phyloP scores from a whole-genome alignment of 2,888 invertebrate genomes.

The Orthosia gothica region DNA sequence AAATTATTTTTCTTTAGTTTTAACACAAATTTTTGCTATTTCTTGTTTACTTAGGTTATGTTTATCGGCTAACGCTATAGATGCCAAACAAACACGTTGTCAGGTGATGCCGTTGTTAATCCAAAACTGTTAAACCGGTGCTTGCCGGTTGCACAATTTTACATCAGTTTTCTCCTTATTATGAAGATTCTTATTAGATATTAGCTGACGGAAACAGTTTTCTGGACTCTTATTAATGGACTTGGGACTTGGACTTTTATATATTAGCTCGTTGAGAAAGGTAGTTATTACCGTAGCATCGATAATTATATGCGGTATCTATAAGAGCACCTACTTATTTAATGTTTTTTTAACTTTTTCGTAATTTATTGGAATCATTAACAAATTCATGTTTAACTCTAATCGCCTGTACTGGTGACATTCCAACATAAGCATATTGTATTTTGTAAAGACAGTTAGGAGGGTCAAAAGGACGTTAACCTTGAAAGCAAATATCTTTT shows the following conservation, averaged over 20 bases:
- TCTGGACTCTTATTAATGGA: background rate
- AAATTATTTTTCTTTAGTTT: slow-evolving; percentile 1
- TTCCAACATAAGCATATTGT: background rate
- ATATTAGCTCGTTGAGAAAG: background rate
- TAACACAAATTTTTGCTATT: background rate
- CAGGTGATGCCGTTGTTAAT: slow-evolving; percentile 38
- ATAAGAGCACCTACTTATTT: background rate
- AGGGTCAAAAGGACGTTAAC: slow-evolving; percentile 24
- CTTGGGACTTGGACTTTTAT: no score
- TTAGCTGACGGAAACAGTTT: background rate
- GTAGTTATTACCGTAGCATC: slow-evolving; percentile 1
- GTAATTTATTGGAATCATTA: slow-evolving; percentile 10
- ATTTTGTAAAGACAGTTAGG: slow-evolving; percentile 6
- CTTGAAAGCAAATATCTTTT: slow-evolving; percentile 25
- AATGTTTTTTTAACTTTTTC: slow-evolving; percentile 42
- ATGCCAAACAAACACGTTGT: slow-evolving; percentile 54
- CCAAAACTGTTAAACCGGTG: slow-evolving; percentile 10
- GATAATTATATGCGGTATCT: background rate
- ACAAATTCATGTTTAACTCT: background rate
- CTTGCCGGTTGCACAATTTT: slow-evolving; percentile 47
- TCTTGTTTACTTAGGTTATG: slow-evolving; percentile 38
- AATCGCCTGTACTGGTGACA: background rate
- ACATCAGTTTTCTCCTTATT: slow-evolving; percentile 1
- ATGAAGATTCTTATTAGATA: background rate
- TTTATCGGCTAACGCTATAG: slow-evolving; percentile 31